phyloP scores from a whole-genome alignment of 2,888 invertebrate species.

The Apamea crenata region DNA sequence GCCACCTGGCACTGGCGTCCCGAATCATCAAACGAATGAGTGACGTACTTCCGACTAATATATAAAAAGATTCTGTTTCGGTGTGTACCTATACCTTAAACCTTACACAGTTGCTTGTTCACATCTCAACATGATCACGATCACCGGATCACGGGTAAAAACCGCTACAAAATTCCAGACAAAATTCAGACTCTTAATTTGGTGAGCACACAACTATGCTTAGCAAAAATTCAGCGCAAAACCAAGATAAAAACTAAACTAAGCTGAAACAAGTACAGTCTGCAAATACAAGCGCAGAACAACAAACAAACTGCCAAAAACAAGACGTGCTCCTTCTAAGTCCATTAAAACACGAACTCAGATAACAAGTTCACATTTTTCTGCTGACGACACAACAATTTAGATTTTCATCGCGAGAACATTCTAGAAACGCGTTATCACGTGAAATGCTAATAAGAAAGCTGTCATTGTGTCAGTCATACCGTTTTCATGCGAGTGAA shows the following conservation, averaged over 20 bases:
- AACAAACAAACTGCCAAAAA: conserved; percentile 50
- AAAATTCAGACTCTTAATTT: neutral
- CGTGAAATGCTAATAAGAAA: conserved; percentile 63
- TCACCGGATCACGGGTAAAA: neutral
- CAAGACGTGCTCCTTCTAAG: conserved; percentile 37
- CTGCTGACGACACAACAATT: conserved; percentile 64
- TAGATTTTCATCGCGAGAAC: conserved; percentile 61
- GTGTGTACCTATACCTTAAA: neutral
- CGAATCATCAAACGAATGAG: neutral
- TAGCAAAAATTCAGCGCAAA: conserved; percentile 6
- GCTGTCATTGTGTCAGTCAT: conserved; percentile 64
- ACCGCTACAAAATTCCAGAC: neutral
- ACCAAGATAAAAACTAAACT: conserved; percentile 43
- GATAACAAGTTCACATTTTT: conserved; percentile 62
- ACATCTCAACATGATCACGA: neutral
- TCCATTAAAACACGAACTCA: conserved; percentile 55
- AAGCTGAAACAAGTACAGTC: conserved; percentile 41
- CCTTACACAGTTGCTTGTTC: too few relatives aligned
- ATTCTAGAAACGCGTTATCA: conserved; percentile 61
- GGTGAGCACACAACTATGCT: neutral
- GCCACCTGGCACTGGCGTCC: neutral
- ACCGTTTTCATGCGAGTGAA: conserved; percentile 61
- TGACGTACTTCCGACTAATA: neutral
- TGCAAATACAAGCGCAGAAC: conserved; percentile 41
- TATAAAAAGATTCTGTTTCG: neutral